Base-by-base conservation (phyloP, 2,888 invertebrate genomes). In the Chrysina gloriosa region DNA sequence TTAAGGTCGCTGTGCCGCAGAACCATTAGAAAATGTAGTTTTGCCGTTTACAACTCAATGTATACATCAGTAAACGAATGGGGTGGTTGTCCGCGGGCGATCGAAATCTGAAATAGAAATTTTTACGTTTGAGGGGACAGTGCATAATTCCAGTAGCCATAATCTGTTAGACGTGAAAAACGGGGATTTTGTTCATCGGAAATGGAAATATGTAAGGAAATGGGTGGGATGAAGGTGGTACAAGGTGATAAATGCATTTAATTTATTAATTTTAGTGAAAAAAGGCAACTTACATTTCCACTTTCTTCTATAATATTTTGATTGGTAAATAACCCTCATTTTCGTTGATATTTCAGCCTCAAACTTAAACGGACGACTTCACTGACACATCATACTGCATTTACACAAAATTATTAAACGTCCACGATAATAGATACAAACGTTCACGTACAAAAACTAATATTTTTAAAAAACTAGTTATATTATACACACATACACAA, bases 1-100 rank as follows among this genome's bases (percentile, higher is more conserved):
- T 85, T 86, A 78, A 82, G 80, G 74, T 85, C 83, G 77, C 86
- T 85, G 83, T 86, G 85, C 82, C 87, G 85, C 84, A 89, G 87
- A 87, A 90, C 90, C 90, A 90, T 90, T 81, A 84, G 84, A 82
- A n/a, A 77, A 72, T 70, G 23, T 27, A 50, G 25, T 63, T 19
- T 54, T 39, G 21, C 56, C 16, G 21, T 61, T 16, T 48, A 58
- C 19, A 47, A 34, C 47, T 58, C 45, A 11, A 36, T 39, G 52
- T 50, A 52, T 31, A 36, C 7, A 34, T 56, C 31, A 56, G 19
- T 39, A 21, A 6, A 45, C 9, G 21, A 45, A 45, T 4, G 19
- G n/a, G 21, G 14, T 45, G 19, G 21, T 45, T 21, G 45, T 19
- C 9, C 16, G 21, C 19, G 21, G 21, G 14, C 27, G 42, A 61